Evolutionary conservation across 2,888 invertebrate species (phyloP).

Genomic region (Strigamia transsilvanica): DNA sequence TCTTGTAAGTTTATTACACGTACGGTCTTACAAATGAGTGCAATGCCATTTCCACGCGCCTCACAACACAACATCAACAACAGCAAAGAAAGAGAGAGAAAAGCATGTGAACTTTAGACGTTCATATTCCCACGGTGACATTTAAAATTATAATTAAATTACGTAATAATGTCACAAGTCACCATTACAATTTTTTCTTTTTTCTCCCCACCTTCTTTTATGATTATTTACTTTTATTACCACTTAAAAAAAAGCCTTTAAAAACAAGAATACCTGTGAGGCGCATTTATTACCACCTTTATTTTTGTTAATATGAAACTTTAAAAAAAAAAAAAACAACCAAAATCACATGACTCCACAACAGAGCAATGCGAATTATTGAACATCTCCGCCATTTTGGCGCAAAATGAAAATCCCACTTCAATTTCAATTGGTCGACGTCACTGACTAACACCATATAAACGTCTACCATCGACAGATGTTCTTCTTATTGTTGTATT

Average conservation of each 20-base stretch:
- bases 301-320: neutral
- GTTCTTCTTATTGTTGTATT: neutral
- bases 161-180: slow-evolving; percentile 27
- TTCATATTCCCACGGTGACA: slow-evolving; percentile 1
- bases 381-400: neutral
- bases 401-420: neutral
- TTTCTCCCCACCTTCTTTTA: neutral
- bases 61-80: neutral
- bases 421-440: slow-evolving; percentile 8
- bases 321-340: neutral
- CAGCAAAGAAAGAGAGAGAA: neutral
- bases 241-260: neutral
- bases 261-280: neutral
- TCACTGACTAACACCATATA: slow-evolving; percentile 9
- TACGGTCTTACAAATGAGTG: neutral
- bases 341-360: too few relatives aligned
- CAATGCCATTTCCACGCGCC: neutral
- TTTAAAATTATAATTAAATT: slow-evolving; percentile 35
- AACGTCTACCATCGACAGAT: slow-evolving; percentile 17
- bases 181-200: neutral
- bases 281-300: neutral
- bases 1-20: neutral
- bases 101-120: neutral
- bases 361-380: too few relatives aligned
- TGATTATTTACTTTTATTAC: slow-evolving; percentile 18